A percentile compares a stretch with the other conserved stretches of the same genome.
phyloP scores from a whole-genome alignment of 2,113 vertebrate species.

The Planiliza haematocheilus region DNA sequence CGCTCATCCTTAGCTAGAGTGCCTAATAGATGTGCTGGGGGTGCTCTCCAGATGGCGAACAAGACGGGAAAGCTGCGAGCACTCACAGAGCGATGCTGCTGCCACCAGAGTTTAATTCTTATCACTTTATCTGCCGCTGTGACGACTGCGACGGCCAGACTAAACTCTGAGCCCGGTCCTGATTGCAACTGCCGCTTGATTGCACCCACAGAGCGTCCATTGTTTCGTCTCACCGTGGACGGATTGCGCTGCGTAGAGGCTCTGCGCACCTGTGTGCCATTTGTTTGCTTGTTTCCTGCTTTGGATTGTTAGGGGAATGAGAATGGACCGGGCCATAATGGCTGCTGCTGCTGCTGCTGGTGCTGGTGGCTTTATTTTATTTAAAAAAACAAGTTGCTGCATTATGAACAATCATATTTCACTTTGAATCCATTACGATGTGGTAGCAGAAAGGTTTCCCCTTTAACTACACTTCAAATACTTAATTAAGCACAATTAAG shows the following conservation, averaged over 20 bases:
- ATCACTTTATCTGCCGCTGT: constrained; percentile 39
- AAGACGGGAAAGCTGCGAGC: constrained; percentile 44
- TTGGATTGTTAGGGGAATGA: neutral
- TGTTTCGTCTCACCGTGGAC: constrained; percentile 12
- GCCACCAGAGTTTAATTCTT: constrained; percentile 38
- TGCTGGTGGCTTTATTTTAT: neutral
- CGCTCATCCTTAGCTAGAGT: constrained; percentile 43
- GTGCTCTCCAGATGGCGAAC: constrained; percentile 66
- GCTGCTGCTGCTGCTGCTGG: constrained; percentile 4
- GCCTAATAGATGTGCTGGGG: constrained; percentile 51
- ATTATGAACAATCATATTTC: neutral
- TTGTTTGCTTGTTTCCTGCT: constrained; percentile 8
- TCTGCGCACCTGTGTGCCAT: neutral
- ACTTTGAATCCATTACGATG: constrained; percentile 14
- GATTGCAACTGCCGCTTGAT: constrained; percentile 31
- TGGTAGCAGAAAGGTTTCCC: neutral
- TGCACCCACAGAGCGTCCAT: constrained; percentile 8
- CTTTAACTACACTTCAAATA: neutral
- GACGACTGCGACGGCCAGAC: constrained; percentile 15
- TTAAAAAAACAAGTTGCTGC: neutral
- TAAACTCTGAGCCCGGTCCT: constrained; percentile 6
- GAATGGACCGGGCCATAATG: neutral
- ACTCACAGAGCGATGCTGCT: constrained; percentile 30
- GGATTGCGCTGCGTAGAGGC: neutral
- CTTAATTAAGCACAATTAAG: neutral